Evolutionary conservation across 2,888 invertebrate genomes (phyloP), one percentile per base, ranked within the genome.

Genomic region (Ormyrus thymus): DNA sequence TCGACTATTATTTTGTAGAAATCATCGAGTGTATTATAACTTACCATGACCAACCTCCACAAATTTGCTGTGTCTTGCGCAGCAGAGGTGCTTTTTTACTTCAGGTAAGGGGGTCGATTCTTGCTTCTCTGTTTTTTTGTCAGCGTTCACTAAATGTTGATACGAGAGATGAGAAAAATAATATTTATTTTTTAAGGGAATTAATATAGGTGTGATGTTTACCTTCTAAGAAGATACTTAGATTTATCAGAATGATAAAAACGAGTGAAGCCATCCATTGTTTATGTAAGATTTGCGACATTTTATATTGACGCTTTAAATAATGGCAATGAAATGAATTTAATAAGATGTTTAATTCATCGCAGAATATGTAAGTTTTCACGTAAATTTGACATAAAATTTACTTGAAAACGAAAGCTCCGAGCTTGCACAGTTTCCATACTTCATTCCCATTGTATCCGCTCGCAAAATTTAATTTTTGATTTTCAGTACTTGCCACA

Each of bases 31-130:
- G 29, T 29, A 29, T 29, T 29, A 29, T 29, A 8, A 84, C 87
- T 88, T 81, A 86, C 89, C 89, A 79, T 88, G 85, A 72, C 89
- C 89, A 55, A 89, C 86, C 76, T 86, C 86, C 59, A 88, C 84
- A 81, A 86, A 86, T 83, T 85, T 89, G 79, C 87, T 86, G 64
- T 89, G 87, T 76, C 87, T 87, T 7, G 89, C 88, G 69, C 89
- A 89, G 81, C 89, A 89, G 53, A 83, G 81, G 76, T 83, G 84
- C 59, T 85, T 84, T 48, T 59, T 83, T 15, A 66, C 75, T 46
- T 81, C 69, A 11, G 76, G 51, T 7, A 56, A 8, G 15, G 73
- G 8, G 4, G 77, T 9, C 9, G 70, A 29, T 51, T 75, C 70
- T 0, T 50, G 64, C 45, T 74, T 80, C n/a, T 73, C 80, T 10